A percentile compares a stretch with the other conserved stretches of the same genome.
These are phyloP conservation scores for Leptonema lineaticorne DNA, from an alignment of 1,140 invertebrate species.

Conservation along the genomic window DNA sequence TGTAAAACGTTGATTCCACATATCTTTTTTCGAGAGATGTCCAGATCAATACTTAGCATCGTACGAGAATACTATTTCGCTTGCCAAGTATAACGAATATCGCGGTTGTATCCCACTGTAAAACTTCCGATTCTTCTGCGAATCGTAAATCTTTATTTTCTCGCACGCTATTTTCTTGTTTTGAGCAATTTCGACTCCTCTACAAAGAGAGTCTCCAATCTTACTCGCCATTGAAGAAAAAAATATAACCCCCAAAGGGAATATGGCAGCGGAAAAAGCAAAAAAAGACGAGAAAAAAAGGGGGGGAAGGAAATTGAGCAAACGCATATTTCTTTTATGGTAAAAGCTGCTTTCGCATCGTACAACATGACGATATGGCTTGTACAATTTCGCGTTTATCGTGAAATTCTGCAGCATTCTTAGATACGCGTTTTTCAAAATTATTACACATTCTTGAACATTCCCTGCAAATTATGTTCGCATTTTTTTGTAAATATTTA, in stretches of 20 bases:
- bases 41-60: no score
- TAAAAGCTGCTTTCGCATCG: not conserved
- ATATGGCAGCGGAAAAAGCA: no score
- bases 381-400: not conserved
- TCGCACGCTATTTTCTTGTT: not conserved
- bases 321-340: slow-evolving; percentile 1
- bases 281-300: no score
- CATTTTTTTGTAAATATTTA: no score
- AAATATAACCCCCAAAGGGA: no score
- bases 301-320: no score
- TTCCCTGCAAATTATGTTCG: no score
- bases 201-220: not conserved
- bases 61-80: no score
- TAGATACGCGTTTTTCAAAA: not conserved
- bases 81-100: not conserved
- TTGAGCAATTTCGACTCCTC: not conserved
- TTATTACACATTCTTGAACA: no score
- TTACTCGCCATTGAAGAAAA: not conserved
- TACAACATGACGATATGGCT: no score
- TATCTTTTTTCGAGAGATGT: no score
- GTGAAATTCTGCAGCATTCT: not conserved
- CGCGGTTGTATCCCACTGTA: not conserved
- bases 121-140: not conserved
- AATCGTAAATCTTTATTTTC: slow-evolving; percentile 16
- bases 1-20: no score